Evolutionary conservation across 2,797 vertebrate genomes (phyloP).

Genomic region (Sebastes diploproa): DNA sequence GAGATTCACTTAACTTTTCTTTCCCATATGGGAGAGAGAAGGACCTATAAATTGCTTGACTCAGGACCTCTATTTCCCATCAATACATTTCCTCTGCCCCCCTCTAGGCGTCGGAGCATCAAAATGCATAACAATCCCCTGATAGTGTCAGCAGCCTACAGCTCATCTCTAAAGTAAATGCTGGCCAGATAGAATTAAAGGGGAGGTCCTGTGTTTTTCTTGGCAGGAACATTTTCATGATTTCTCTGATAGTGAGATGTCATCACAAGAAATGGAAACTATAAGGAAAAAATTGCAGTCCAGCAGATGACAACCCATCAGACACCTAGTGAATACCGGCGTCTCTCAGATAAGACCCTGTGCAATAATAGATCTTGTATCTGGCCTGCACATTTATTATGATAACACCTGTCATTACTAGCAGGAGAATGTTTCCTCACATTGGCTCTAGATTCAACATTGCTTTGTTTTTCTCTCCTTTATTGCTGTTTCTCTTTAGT

Average conservation of each 20-base stretch:
- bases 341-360: neutral
- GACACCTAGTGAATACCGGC: neutral
- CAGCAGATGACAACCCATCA: slow-evolving; percentile 14
- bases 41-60: slow-evolving; percentile 59
- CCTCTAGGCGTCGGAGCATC: slow-evolving; percentile 41
- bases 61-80: slow-evolving; percentile 64
- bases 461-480: neutral
- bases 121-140: slow-evolving; percentile 60
- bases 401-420: slow-evolving; percentile 14
- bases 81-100: slow-evolving; percentile 54
- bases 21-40: slow-evolving; percentile 26
- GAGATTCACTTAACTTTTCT: slow-evolving; percentile 55
- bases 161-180: slow-evolving; percentile 64
- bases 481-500: slow-evolving; percentile 31
- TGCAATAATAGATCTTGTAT: slow-evolving; percentile 18
- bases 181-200: slow-evolving; percentile 55
- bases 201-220: slow-evolving; percentile 20
- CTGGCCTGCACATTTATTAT: slow-evolving; percentile 27
- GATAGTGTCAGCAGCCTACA: slow-evolving; percentile 63
- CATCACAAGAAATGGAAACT: slow-evolving; percentile 8
- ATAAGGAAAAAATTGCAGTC: neutral
- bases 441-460: slow-evolving; percentile 4
- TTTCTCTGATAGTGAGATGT: slow-evolving; percentile 20
- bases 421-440: slow-evolving; percentile 13
- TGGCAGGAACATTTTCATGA: slow-evolving; percentile 4